Base-by-base conservation (phyloP, 2,888 invertebrate species). In the Caenorhabditis drosophilae region DNA sequence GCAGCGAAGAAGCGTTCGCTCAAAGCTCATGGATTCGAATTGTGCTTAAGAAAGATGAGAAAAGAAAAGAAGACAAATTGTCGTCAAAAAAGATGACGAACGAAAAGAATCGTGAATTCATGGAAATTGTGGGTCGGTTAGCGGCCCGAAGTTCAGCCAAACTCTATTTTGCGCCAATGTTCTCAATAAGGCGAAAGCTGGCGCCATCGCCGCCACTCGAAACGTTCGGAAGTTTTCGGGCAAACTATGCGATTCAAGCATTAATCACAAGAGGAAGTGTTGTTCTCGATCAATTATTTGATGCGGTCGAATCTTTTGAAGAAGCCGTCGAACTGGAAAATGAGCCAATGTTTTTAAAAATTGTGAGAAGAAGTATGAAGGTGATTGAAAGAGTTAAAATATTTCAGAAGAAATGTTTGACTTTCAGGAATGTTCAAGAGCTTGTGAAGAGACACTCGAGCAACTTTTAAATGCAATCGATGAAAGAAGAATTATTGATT, bases 361-460 rank as follows among this genome's bases (percentile, higher is more conserved):
- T 48, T 6, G 61, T 68, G 11, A 20, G 67, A 20, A 42, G 48
- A 48, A 36, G 35, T 1, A 47, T 68, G 54, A 45, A 67, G 60
- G n/a, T n/a, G n/a, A n/a, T n/a, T n/a, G n/a, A n/a, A n/a, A n/a
- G n/a, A n/a, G n/a, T n/a, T n/a, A n/a, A n/a, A n/a, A n/a, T n/a
- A n/a, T n/a, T n/a, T n/a, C n/a, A n/a, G n/a, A n/a, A n/a, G n/a
- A n/a, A n/a, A n/a, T n/a, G n/a, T n/a, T n/a, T n/a, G n/a, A n/a
- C n/a, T n/a, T n/a, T n/a, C n/a, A n/a, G n/a, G 73, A 76, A 49
- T 67, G 73, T 46, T 35, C 40, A 15, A 53, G 54, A 15, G 78
- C 78, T 3, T 63, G 64, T 27, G 78, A 77, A 52, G 70, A 75
- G 35, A 61, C 74, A 7, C 51, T 78, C 25, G 78, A 78, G 31